Evolutionary conservation across 1,140 invertebrate genomes (phyloP), one percentile per base, ranked within the genome.

Genomic region (Pachypeltis micranthus): DNA sequence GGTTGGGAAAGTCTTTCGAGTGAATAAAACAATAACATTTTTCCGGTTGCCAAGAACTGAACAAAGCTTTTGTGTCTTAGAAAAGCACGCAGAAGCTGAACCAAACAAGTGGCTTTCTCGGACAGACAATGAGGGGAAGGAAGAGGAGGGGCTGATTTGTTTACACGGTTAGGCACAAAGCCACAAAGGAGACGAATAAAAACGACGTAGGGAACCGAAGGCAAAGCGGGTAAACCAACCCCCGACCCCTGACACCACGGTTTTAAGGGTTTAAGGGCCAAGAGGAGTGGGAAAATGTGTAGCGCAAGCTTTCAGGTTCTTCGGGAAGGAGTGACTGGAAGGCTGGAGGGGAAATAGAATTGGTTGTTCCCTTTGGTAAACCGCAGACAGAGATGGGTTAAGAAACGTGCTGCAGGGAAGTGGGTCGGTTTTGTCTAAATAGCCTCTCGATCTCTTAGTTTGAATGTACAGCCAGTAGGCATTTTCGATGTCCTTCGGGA

Each of bases 151-250:
- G 47, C 47, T 51, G 47, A 51, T 51, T 51, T 51, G 47, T 51
- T 51, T 51, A 51, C 47, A 51, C 47, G 47, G 47, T 51, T 51
- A 21, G 19, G 23, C 47, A 51, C 47, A 51, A 21, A 51, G 47
- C 47, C 47, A 51, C 47, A 51, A 51, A 51, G 47, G 19, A 21
- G 21, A 16, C 34, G 47, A 4, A 51, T 51, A 21, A 51, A 51
- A 21, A 10, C 7, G 47, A 51, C 12, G 47, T 10, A 51, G 10
- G 23, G n/a, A n/a, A n/a, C n/a, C n/a, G n/a, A n/a, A n/a, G n/a
- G n/a, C n/a, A n/a, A n/a, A n/a, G n/a, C n/a, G n/a, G n/a, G n/a
- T n/a, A n/a, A n/a, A n/a, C n/a, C n/a, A n/a, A n/a, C n/a, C n/a
- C n/a, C n/a, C n/a, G n/a, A n/a, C n/a, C n/a, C n/a, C n/a, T n/a